phyloP scores from a whole-genome alignment of 2,797 vertebrate species.

The Prunella strophiata region DNA sequence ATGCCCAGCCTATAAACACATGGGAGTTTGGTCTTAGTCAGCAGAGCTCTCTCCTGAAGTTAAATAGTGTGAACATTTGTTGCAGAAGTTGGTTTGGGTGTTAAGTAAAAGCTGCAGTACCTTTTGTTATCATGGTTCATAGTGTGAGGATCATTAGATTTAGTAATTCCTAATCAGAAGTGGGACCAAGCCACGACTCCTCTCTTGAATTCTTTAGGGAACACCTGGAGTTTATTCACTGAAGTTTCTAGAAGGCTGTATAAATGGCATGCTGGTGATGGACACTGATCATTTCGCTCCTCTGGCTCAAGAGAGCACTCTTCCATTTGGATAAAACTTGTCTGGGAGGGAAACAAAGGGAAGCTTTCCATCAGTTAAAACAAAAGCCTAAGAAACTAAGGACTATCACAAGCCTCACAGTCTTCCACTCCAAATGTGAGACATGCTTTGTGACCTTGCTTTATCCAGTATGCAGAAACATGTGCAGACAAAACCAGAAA shows the following conservation, averaged over 20 bases:
- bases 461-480: constrained; percentile 56
- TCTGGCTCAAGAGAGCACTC: neutral
- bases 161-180: neutral
- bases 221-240: neutral
- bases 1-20: neutral
- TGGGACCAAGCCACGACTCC: neutral
- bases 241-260: neutral
- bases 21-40: neutral
- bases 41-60: neutral
- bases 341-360: neutral
- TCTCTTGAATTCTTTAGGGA: neutral
- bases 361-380: neutral
- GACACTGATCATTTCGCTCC: neutral
- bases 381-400: constrained; percentile 4
- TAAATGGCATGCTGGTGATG: neutral
- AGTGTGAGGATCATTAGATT: neutral
- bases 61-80: neutral
- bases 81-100: neutral
- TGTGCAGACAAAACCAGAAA: constrained; percentile 54
- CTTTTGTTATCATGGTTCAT: neutral
- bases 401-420: constrained; percentile 3
- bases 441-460: constrained; percentile 53
- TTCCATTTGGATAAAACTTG: neutral
- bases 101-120: neutral
- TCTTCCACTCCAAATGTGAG: constrained; percentile 36